These are phyloP conservation scores for Dicentrarchus labrax DNA, from an alignment of 2,113 vertebrate species.

Conservation along the genomic window DNA sequence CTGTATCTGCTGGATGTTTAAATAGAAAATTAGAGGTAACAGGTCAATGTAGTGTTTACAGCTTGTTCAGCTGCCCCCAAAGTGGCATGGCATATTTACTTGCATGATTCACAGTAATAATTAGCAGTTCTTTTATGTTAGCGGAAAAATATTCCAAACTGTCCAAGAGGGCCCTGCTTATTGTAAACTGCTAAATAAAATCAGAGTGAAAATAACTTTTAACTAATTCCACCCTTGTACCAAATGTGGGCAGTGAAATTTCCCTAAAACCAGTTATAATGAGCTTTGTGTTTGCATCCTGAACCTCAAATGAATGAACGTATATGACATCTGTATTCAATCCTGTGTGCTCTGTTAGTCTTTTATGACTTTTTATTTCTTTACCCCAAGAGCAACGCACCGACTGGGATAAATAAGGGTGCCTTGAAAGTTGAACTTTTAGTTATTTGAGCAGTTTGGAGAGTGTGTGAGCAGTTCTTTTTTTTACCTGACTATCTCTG, in stretches of 20 bases:
- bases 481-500: conserved; percentile 89
- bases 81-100: neutral
- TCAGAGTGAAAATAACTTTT: neutral
- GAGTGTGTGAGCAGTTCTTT: neutral
- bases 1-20: neutral
- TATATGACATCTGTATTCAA: conserved; percentile 13
- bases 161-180: neutral
- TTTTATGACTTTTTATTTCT: conserved; percentile 2
- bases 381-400: conserved; percentile 5
- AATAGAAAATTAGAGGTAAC: neutral
- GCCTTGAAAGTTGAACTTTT: neutral
- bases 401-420: neutral
- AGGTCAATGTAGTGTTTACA: neutral
- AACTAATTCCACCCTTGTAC: neutral
- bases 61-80: neutral
- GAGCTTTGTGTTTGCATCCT: neutral
- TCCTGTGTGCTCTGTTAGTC: neutral
- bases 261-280: neutral
- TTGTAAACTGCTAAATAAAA: neutral
- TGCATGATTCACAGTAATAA: neutral
- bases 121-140: neutral
- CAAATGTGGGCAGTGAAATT: neutral
- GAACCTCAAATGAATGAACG: neutral
- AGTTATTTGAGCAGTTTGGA: neutral
- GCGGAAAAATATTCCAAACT: neutral